Base-by-base conservation (phyloP, 2,797 vertebrate genomes). In the Amblyraja radiata region DNA sequence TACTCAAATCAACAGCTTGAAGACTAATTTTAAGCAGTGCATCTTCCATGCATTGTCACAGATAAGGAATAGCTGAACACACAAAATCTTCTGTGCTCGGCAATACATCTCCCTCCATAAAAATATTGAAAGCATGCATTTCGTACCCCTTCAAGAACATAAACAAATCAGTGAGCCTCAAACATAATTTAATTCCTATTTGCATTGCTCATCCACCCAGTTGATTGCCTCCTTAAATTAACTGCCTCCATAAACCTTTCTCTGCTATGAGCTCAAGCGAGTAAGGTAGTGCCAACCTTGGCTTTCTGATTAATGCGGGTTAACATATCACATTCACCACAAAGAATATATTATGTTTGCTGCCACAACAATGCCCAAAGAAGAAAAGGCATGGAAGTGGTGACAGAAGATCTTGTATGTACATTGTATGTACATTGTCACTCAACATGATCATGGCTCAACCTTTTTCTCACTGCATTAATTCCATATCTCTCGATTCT, bases 41-140 rank as follows among this genome's bases (percentile, higher is more conserved):
- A 86, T 18, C 58, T 68, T 88, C n/a, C 63, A 68, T 68, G 61
- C 14, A 88, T 86, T 63, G 58, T 65, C 61, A 65, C 5, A 18
- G 63, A 88, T 23, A 68, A 78, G 16, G 63, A 68, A 88, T 88
- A 68, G 88, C 8, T 88, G 84, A 68, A 63, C 63, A 88, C n/a
- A 88, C 36, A 46, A 88, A 86, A 88, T 68, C 32, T 36, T 36
- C 63, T 18, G n/a, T 68, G 63, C n/a, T n/a, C n/a, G 61, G 65
- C 84, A 88, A 32, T 63, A 36, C 84, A 68, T 7, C 84, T 23
- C 65, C 84, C 65, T 65, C 65, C 21, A 16, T 2, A 88, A 88
- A 65, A 88, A 88, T 65, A 54, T 54, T 54, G 32, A 63, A 68
- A 88, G 18, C 63, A 6, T 65, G 32, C 18, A 9, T 32, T 88